phyloP scores from a whole-genome alignment of 2,113 vertebrate genomes.

The Agapornis roseicollis region DNA sequence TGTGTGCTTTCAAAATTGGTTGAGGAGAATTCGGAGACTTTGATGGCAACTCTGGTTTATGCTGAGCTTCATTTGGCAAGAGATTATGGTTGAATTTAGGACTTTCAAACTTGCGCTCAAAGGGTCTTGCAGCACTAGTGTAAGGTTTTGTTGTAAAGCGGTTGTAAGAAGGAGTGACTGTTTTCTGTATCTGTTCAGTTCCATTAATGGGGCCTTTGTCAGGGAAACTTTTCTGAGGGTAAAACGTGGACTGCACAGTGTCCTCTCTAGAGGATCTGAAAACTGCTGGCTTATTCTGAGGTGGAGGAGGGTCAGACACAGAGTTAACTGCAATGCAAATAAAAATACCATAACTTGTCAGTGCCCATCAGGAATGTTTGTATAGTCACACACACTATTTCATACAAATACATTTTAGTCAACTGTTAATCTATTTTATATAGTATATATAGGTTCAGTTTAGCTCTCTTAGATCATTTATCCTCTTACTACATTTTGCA shows the following conservation, averaged over 20 bases:
- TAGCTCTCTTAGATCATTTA: background rate
- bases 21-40: slow-evolving; percentile 78
- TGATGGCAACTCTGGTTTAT: slow-evolving; percentile 82
- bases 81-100: slow-evolving; percentile 99
- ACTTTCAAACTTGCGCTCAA: slow-evolving; percentile 98
- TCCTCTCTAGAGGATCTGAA: slow-evolving; percentile 88
- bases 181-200: slow-evolving; percentile 83
- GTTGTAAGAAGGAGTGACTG: slow-evolving; percentile 83
- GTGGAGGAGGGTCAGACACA: slow-evolving; percentile 76
- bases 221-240: slow-evolving; percentile 88
- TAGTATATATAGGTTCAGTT: background rate
- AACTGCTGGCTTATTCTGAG: slow-evolving; percentile 76
- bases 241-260: slow-evolving; percentile 79
- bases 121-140: slow-evolving; percentile 88
- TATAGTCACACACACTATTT: background rate
- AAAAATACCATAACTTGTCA: background rate
- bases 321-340: slow-evolving; percentile 79
- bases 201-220: slow-evolving; percentile 88
- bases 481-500: background rate
- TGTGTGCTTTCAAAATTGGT: slow-evolving; percentile 78
- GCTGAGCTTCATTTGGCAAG: slow-evolving; percentile 87
- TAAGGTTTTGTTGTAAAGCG: slow-evolving; percentile 92
- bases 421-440: background rate
- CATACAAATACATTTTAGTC: background rate
- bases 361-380: background rate